phyloP scores from a whole-genome alignment of 2,113 vertebrate species.

The Ictalurus punctatus region DNA sequence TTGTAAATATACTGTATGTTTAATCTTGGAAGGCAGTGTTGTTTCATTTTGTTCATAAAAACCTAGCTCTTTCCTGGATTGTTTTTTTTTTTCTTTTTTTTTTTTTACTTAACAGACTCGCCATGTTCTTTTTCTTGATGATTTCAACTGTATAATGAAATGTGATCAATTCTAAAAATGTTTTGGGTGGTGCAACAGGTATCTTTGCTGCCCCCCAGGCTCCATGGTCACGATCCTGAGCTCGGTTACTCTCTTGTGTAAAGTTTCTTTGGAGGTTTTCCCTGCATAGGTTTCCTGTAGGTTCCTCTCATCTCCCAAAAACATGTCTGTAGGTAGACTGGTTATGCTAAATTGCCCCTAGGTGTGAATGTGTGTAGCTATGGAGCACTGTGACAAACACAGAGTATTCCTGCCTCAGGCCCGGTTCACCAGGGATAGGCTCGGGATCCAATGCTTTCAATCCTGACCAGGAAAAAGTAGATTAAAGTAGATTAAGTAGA shows the following conservation, averaged over 20 bases:
- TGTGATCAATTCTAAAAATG: no score
- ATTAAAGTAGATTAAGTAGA: no score
- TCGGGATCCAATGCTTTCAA: background rate
- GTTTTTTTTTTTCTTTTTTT: no score
- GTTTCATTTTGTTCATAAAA: no score
- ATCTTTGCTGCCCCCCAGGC: background rate
- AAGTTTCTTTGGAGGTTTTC: background rate
- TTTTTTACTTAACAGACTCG: background rate
- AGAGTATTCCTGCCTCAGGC: background rate
- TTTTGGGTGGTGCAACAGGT: no score
- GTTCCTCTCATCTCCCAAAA: background rate
- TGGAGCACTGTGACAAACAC: background rate
- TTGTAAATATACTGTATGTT: background rate
- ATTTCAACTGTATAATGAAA: background rate
- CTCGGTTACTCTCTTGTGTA: background rate
- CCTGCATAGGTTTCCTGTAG: background rate
- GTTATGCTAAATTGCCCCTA: background rate
- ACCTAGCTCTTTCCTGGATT: no score
- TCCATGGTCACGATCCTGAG: background rate
- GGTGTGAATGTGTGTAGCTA: background rate
- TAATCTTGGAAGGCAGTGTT: background rate
- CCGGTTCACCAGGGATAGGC: background rate
- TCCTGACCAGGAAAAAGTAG: background rate
- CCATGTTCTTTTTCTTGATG: background rate
- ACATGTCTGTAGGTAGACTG: background rate